Evolutionary conservation across 2,113 vertebrate genomes (phyloP).

Genomic region (Elaphurus davidianus): DNA sequence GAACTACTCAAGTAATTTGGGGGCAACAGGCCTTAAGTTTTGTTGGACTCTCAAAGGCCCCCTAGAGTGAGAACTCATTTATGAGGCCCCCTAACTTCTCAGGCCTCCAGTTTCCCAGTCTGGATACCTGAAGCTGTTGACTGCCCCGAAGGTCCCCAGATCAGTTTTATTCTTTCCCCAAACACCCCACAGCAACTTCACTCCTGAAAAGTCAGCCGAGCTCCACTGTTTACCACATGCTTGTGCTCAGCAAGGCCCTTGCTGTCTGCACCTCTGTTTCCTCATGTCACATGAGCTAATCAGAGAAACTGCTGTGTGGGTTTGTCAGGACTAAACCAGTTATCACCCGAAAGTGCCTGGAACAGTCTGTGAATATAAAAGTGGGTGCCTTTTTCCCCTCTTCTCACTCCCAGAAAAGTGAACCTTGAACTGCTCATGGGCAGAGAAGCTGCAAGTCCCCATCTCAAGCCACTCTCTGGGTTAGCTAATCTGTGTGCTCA

Average conservation of each 20-base stretch:
- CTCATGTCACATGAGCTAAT: not conserved
- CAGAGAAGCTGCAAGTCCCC: not conserved
- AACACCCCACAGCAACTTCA: not conserved
- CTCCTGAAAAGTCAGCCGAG: not conserved
- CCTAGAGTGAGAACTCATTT: not conserved
- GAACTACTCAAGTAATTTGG: not conserved
- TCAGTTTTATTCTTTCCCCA: not conserved
- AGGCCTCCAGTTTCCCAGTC: not conserved
- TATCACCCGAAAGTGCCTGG: not conserved
- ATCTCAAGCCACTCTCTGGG: not conserved
- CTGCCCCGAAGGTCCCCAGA: not conserved
- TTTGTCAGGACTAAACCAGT: not conserved
- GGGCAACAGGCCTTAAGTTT: not conserved
- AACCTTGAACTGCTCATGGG: not conserved
- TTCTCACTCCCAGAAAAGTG: not conserved
- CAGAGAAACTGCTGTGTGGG: not conserved
- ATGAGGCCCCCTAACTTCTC: not conserved
- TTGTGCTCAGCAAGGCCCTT: not conserved
- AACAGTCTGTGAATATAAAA: not conserved
- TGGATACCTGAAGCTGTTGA: not conserved
- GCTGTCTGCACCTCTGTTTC: not conserved
- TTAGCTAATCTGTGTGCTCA: not conserved
- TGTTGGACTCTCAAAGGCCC: not conserved
- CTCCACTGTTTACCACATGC: not conserved
- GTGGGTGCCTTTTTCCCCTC: fast-evolving